These are phyloP conservation scores for Drosophila willistoni DNA, from an alignment of 1,140 invertebrate species.

Conservation along the genomic window DNA sequence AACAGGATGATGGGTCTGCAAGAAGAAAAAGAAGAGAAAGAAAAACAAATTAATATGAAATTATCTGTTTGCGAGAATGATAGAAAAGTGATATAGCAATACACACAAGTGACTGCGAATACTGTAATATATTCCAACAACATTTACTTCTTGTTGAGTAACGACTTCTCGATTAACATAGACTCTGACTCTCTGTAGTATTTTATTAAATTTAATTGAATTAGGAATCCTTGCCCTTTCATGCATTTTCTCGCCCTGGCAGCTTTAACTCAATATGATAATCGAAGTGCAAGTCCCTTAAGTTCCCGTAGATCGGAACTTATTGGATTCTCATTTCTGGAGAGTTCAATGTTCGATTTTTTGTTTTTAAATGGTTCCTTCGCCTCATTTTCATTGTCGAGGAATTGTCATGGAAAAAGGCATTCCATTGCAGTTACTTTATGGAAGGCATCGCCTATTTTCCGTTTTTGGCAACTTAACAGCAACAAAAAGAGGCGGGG, in stretches of 20 bases:
- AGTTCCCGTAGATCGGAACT: no score
- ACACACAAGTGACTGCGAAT: not conserved
- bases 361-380: not conserved
- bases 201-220: no score
- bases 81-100: constrained; percentile 11
- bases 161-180: not conserved
- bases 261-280: no score
- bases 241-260: no score
- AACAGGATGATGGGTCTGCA: constrained; percentile 4
- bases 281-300: no score
- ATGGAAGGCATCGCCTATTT: constrained; percentile 1
- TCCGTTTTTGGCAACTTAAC: constrained; percentile 2
- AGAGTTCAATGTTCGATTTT: not conserved
- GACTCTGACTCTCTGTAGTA: no score
- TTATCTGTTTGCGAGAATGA: constrained; percentile 3
- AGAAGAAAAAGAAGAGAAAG: not conserved
- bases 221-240: no score
- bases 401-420: not conserved
- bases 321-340: no score
- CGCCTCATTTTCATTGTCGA: no score
- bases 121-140: not conserved
- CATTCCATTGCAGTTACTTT: not conserved
- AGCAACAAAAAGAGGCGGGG: not conserved
- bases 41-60: constrained; percentile 12
- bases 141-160: constrained; percentile 4